Percentiles rank a stretch among this genome's conserved stretches.
phyloP scores from a whole-genome alignment of 2,113 vertebrate genomes.

The Scartelaos histophorus region DNA sequence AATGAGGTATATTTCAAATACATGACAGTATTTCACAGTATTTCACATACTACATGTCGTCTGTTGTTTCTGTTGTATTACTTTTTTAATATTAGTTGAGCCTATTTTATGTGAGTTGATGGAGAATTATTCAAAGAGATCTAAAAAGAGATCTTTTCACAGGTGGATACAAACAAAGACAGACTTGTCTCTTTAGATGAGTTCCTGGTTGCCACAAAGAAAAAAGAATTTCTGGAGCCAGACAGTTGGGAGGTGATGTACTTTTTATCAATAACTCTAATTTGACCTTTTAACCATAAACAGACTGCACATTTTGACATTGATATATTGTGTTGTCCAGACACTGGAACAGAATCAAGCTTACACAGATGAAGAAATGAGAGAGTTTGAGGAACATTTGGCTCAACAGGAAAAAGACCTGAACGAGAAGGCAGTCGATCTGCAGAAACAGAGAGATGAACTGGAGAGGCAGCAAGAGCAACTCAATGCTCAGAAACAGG shows the following conservation, averaged over 20 bases:
- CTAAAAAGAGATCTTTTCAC: not conserved
- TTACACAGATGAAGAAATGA: constrained; percentile 92
- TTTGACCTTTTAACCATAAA: not conserved
- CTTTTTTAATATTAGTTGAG: not conserved
- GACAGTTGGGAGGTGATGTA: constrained; percentile 95
- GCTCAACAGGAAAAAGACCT: constrained; percentile 87
- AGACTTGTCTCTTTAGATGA: constrained; percentile 91
- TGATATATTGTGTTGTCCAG: constrained; percentile 61
- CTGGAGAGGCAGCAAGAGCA: constrained; percentile 89
- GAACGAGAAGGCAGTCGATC: constrained; percentile 82
- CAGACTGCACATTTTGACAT: not conserved
- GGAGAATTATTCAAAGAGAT: not conserved
- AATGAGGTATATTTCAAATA: constrained; percentile 82
- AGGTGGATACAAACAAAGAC: constrained; percentile 93
- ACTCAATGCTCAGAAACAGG: constrained; percentile 89
- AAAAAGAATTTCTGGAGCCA: constrained; percentile 94
- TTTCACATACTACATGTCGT: not conserved
- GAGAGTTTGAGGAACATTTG: constrained; percentile 91
- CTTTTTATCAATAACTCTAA: not conserved
- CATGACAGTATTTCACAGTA: not conserved
- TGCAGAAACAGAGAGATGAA: constrained; percentile 90
- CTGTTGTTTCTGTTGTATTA: not conserved
- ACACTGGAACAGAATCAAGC: constrained; percentile 91
- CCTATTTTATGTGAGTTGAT: not conserved
- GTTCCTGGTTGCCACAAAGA: constrained; percentile 90